A percentile compares a stretch with the other conserved stretches of the same genome.
phyloP scores from a whole-genome alignment of 2,113 vertebrate species.

The Hymenochirus boettgeri region DNA sequence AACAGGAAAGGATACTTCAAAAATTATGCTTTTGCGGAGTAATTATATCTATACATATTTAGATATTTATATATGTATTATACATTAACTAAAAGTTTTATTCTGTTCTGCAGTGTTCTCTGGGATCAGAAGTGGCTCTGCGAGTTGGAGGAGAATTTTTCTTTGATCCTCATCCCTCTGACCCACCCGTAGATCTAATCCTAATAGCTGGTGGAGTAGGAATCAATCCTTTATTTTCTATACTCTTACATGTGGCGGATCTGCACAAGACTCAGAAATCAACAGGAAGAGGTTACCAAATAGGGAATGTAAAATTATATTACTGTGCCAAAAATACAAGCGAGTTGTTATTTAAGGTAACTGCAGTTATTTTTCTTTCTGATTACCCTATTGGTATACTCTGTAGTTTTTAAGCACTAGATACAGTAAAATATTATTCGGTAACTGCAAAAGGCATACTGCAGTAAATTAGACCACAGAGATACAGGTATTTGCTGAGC shows the following conservation, averaged over 20 bases:
- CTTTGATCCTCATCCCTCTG: conserved; percentile 79
- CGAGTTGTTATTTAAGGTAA: conserved; percentile 89
- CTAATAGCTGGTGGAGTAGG: conserved; percentile 90
- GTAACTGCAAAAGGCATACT: too few relatives aligned
- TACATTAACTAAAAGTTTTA: conserved; percentile 10
- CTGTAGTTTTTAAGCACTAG: background rate
- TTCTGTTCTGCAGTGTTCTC: conserved; percentile 66
- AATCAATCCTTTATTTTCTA: conserved; percentile 92
- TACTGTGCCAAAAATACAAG: conserved; percentile 81
- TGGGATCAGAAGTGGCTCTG: conserved; percentile 77
- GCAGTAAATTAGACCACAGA: too few relatives aligned
- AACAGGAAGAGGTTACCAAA: conserved; percentile 53
- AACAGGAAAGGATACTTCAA: too few relatives aligned
- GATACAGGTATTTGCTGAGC: too few relatives aligned
- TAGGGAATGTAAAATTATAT: conserved; percentile 71
- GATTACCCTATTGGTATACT: conserved; percentile 1
- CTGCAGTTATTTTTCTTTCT: background rate
- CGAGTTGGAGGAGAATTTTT: conserved; percentile 90
- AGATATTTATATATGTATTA: too few relatives aligned
- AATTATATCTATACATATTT: too few relatives aligned
- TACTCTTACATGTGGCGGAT: conserved; percentile 79
- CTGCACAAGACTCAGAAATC: conserved; percentile 59
- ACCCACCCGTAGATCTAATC: conserved; percentile 73
- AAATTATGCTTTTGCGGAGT: too few relatives aligned
- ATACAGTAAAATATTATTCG: too few relatives aligned